phyloP scores from a whole-genome alignment of 2,113 vertebrate genomes.

The Shinisaurus crocodilurus region DNA sequence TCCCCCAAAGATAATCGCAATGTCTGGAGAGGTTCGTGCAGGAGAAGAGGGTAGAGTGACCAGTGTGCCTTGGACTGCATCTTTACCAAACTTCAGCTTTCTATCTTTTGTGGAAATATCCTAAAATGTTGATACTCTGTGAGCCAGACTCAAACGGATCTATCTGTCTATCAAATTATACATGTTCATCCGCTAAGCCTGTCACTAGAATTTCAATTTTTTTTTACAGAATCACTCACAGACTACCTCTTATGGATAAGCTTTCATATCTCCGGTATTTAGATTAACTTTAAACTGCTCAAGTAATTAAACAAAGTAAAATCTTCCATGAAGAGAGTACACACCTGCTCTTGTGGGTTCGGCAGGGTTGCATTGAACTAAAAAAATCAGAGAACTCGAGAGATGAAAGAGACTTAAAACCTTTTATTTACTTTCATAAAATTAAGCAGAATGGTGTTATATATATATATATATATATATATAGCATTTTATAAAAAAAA shows the following conservation, averaged over 20 bases:
- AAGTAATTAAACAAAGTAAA: background rate
- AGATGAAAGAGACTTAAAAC: background rate
- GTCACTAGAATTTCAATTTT: no score
- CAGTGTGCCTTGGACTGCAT: no score
- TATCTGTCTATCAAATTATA: no score
- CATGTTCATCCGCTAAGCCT: no score
- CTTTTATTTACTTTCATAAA: background rate
- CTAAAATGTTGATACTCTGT: background rate
- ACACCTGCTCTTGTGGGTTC: background rate
- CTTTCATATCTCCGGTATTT: background rate
- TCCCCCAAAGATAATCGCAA: background rate
- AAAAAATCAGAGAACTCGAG: background rate
- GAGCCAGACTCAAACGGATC: background rate
- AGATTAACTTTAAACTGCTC: background rate
- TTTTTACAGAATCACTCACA: no score
- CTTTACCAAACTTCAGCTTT: background rate
- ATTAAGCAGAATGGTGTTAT: background rate
- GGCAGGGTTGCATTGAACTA: background rate
- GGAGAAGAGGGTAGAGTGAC: background rate
- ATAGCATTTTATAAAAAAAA: no score
- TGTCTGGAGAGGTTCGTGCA: background rate
- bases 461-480: no score
- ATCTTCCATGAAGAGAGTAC: background rate
- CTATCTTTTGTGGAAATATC: background rate
- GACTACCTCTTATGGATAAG: background rate